These are phyloP conservation scores for Parauchenoglanis punctatus DNA, from an alignment of 2,797 vertebrate species.

Conservation along the genomic window DNA sequence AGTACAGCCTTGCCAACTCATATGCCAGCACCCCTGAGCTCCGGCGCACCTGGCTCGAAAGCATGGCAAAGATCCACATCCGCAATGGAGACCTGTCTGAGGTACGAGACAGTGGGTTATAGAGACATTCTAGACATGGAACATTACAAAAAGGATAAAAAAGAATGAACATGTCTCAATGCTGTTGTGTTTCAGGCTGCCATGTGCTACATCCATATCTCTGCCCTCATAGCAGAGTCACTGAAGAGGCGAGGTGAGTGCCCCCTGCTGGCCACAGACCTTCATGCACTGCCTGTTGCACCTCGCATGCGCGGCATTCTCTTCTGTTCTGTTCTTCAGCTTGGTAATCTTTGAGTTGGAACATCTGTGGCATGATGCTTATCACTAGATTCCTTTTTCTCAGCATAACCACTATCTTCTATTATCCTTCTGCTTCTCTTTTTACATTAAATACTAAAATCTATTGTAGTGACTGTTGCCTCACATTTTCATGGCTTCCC, in stretches of 20 bases:
- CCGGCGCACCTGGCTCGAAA: constrained; percentile 87
- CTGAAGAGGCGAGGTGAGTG: constrained; percentile 94
- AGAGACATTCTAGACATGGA: not conserved
- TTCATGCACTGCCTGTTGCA: constrained; percentile 16
- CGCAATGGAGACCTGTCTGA: constrained; percentile 88
- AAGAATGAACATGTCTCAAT: not conserved
- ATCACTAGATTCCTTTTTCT: not conserved
- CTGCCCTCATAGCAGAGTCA: constrained; percentile 95
- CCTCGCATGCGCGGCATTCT: not conserved
- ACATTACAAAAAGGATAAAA: not conserved
- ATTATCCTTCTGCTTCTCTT: constrained; percentile 9
- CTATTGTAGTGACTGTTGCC: not conserved
- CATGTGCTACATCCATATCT: constrained; percentile 99
- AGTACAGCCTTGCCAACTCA: constrained; percentile 88
- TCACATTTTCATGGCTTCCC: not conserved
- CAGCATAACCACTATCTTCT: not conserved
- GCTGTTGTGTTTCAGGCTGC: constrained; percentile 80
- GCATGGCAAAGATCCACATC: constrained; percentile 89
- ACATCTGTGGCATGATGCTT: not conserved
- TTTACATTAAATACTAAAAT: not conserved
- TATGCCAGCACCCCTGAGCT: constrained; percentile 89
- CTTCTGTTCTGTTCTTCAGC: not conserved
- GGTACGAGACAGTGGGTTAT: constrained; percentile 65
- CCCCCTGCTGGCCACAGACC: not conserved
- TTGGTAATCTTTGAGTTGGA: not conserved